Evolutionary conservation across 1,140 invertebrate genomes (phyloP), one percentile per base, ranked within the genome.

Genomic region (Zaprionus camerounensis): DNA sequence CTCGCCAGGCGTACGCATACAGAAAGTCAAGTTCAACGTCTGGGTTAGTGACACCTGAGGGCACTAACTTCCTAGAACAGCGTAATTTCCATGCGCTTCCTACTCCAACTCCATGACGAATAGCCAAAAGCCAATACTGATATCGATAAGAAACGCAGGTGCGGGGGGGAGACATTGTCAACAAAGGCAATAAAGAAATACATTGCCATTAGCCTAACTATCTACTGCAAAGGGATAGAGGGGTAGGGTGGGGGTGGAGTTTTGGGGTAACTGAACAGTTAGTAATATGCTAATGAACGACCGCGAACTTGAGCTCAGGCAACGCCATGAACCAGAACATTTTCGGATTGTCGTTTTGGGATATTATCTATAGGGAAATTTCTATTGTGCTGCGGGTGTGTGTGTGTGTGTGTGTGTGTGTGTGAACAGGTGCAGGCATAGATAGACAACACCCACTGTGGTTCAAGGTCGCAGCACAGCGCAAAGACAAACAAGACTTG

Each of bases 281-380:
- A 62, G 73, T 62, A 78, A 90, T 81, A 90, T 90, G 84, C 81
- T 88, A 88, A 88, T 90, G 84, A 88, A 88, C 78, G 84, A 58
- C 84, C 84, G 66, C 85, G 84, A 88, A 88, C 84, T 88, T 88
- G 84, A 88, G 85, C 69, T 3, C n/a, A 22, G 41, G 72, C 62
- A 75, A 81, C 74, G 72, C 85, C 80, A 75, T 82, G 78, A 81
- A 78, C 58, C 71, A 41, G 26, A 71, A 55, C 68, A 22, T 44
- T 70, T 59, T 69, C 17, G n/a, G 38, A 22, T 20, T 58, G 38
- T 31, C 31, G 31, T 44, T 59, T 66, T 41, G 68, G 26, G 44
- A 61, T 80, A 76, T 85, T 79, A 66, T 68, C 77, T 74, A 80
- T 78, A 51, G 83, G 72, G 67, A 77, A 66, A 71, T 87, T 41